A percentile compares a stretch with the other conserved stretches of the same genome.
Conservation (phyloP, 2,888 invertebrate genomes). For the Microdon myrmicae region DNA sequence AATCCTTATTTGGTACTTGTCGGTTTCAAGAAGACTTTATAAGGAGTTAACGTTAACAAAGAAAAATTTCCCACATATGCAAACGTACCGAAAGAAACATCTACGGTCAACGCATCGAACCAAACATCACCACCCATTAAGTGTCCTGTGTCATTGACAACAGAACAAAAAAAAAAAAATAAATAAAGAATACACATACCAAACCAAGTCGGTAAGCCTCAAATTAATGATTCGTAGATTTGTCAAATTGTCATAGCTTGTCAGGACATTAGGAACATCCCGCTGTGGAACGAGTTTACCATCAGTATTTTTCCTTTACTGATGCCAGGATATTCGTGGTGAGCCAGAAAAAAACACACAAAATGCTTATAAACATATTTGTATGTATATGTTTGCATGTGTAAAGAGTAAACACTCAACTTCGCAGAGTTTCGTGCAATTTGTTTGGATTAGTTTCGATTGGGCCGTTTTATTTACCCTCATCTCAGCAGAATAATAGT, state of each 20-base stretch:
- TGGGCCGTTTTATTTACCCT: constrained; percentile 37
- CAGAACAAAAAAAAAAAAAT: constrained; percentile 1
- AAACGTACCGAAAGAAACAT: constrained; percentile 44
- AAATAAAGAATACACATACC: constrained; percentile 15
- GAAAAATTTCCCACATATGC: constrained; percentile 47
- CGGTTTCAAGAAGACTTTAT: constrained; percentile 18
- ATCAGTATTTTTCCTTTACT: constrained; percentile 30
- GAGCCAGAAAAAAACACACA: constrained; percentile 27
- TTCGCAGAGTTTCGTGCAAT: constrained; percentile 27
- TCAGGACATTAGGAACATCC: constrained; percentile 47
- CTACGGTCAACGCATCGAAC: constrained; percentile 38
- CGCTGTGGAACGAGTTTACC: constrained; percentile 45
- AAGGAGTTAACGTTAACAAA: constrained; percentile 43
- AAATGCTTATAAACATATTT: too few species aligned
- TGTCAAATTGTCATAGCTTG: constrained; percentile 54
- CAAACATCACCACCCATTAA: constrained; percentile 40
- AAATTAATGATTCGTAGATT: constrained; percentile 58
- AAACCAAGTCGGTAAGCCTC: constrained; percentile 53
- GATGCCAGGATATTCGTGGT: constrained; percentile 41
- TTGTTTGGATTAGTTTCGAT: constrained; percentile 52
- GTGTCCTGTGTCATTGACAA: constrained; percentile 32
- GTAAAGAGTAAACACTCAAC: constrained; percentile 22
- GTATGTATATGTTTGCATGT: too few species aligned
- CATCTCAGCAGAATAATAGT: constrained; percentile 4
- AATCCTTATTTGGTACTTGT: constrained; percentile 21